Evolutionary conservation across 2,888 invertebrate species (phyloP), one percentile per base, ranked within the genome.

Genomic region (Palloptera scutellata): DNA sequence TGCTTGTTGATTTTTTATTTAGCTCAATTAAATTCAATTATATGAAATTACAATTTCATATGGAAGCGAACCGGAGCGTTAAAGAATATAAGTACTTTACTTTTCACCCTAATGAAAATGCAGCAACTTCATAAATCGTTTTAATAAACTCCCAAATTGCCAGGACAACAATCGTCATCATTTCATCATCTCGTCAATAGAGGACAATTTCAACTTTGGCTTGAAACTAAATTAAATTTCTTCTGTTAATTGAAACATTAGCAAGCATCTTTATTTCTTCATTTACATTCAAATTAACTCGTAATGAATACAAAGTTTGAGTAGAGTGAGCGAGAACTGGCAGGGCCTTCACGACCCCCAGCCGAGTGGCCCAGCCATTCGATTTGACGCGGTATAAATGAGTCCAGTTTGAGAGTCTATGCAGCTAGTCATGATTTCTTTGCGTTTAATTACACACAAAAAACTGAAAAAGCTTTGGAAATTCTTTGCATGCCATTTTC

Each of bases 271-370:
- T 74, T 73, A 75, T 72, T 74, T 71, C 68, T 79, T 79, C 79
- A 79, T 79, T 79, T 80, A 79, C 79, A 79, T 79, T 78, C 79
- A 79, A 79, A 79, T 79, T 79, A 79, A 79, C 79, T 79, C 78
- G 77, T 79, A 79, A 79, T 79, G 78, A 80, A 79, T 78, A 78
- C 76, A 79, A 79, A 75, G 76, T 30, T 30, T 30, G 6, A 30
- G 30, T 6, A 30, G 30, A 30, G 6, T 76, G 72, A 48, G 71
- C 61, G 59, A 71, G 64, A 67, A 74, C 74, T 77, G 73, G 60
- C 61, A 61, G 64, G 66, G 9, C 10, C 43, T 42, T n/a, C 43
- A 13, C 4, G 15, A n/a, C 13, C 15, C 15, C 43, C 59, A 11
- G 4, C 30, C 6, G 3, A 30, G 2, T 30, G 6, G 30, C 30